Evolutionary conservation across 2,888 invertebrate genomes (phyloP).

Genomic region (Tanypteryx hageni): DNA sequence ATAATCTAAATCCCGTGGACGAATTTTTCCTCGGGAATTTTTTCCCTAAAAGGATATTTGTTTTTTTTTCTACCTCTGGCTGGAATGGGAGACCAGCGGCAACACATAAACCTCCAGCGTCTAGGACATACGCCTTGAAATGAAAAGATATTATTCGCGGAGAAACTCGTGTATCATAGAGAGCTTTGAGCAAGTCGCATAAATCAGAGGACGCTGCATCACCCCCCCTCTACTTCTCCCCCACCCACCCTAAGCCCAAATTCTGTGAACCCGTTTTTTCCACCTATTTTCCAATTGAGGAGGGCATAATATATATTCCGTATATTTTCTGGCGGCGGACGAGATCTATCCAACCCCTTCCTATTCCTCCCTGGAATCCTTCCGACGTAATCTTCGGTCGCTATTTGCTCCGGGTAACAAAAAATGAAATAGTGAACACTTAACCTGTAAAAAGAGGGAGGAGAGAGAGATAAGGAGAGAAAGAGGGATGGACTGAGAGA

Average conservation of each 20-base stretch:
- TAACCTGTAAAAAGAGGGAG: background rate
- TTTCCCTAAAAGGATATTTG: no score
- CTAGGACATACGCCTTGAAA: background rate
- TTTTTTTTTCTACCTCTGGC: no score
- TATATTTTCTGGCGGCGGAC: no score
- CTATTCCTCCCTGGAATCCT: background rate
- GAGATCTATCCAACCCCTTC: background rate
- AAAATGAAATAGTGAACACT: constrained; percentile 15
- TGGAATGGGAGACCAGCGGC: no score
- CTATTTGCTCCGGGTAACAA: background rate
- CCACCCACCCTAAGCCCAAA: background rate
- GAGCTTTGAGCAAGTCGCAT: background rate
- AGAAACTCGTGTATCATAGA: constrained; percentile 20
- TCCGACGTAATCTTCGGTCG: background rate
- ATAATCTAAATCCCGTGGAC: no score
- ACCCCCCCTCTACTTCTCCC: no score
- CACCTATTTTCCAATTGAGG: background rate
- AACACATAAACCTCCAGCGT: background rate
- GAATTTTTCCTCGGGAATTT: no score
- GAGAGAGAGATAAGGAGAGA: background rate
- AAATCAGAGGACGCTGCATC: constrained; percentile 22
- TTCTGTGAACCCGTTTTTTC: background rate
- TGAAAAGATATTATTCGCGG: constrained; percentile 30
- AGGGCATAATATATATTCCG: no score
- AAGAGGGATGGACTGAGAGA: background rate